A percentile compares a stretch with the other conserved stretches of the same genome.
These are phyloP conservation scores for Arremon aurantiirostris DNA, from an alignment of 2,797 vertebrate species.

Conservation along the genomic window DNA sequence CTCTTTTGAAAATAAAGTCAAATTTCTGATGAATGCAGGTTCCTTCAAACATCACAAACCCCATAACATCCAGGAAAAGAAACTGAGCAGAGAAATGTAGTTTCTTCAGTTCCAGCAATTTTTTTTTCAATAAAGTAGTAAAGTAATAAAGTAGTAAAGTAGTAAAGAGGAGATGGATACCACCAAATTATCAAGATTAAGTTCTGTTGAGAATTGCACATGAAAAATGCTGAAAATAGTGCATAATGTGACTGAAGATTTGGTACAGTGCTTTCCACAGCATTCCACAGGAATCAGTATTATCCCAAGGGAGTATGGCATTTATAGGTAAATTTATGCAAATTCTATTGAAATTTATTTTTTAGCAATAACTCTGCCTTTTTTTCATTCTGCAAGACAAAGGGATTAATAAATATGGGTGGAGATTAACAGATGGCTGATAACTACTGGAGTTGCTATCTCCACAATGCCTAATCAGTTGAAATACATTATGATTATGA, in stretches of 20 bases:
- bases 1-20: not conserved
- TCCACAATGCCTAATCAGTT: not conserved
- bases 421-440: not conserved
- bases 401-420: not conserved
- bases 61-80: not conserved
- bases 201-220: not conserved
- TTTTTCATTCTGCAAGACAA: not conserved
- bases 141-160: not conserved
- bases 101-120: not conserved
- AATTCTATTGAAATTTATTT: not conserved
- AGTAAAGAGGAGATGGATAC: not conserved
- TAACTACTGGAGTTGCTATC: not conserved
- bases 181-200: not conserved
- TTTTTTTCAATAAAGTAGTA: not conserved
- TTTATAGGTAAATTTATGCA: not conserved
- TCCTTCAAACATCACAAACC: not conserved
- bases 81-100: not conserved
- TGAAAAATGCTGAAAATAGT: not conserved
- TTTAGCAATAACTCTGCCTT: not conserved
- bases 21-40: not conserved
- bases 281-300: not conserved
- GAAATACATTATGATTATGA: not conserved
- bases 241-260: not conserved
- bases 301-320: not conserved
- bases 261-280: not conserved